Evolutionary conservation across 2,797 vertebrate genomes (phyloP).

Genomic region (Amblyraja radiata): DNA sequence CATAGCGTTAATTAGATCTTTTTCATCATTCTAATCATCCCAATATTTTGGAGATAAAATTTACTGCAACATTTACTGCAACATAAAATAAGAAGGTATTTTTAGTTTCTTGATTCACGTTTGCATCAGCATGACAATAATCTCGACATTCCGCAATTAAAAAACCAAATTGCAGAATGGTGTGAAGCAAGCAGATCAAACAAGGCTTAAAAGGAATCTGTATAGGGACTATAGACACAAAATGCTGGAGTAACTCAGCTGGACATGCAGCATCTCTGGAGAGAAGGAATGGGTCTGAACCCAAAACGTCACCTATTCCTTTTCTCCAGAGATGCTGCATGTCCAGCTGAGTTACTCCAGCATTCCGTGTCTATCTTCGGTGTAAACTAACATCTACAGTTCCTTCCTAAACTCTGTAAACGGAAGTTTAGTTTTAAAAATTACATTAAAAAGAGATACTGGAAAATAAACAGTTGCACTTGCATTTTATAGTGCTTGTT

Average conservation of each 20-base stretch:
- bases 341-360: no score
- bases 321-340: no score
- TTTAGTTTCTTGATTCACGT: not conserved
- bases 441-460: not conserved
- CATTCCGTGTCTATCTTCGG: no score
- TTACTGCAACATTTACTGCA: not conserved
- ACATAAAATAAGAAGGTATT: not conserved
- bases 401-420: no score
- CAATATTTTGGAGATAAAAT: not conserved
- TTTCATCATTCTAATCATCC: not conserved
- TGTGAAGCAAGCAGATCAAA: not conserved
- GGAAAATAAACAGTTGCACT: not conserved
- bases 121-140: not conserved
- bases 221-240: no score
- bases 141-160: not conserved
- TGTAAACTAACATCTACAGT: no score
- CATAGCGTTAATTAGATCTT: not conserved
- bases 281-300: no score
- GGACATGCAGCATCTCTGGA: no score
- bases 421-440: not conserved
- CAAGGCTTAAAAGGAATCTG: not conserved
- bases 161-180: not conserved
- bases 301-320: no score
- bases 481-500: no score
- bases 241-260: no score